Base-by-base conservation (phyloP, 2,797 vertebrate species). In the Phylloscopus collybita region DNA sequence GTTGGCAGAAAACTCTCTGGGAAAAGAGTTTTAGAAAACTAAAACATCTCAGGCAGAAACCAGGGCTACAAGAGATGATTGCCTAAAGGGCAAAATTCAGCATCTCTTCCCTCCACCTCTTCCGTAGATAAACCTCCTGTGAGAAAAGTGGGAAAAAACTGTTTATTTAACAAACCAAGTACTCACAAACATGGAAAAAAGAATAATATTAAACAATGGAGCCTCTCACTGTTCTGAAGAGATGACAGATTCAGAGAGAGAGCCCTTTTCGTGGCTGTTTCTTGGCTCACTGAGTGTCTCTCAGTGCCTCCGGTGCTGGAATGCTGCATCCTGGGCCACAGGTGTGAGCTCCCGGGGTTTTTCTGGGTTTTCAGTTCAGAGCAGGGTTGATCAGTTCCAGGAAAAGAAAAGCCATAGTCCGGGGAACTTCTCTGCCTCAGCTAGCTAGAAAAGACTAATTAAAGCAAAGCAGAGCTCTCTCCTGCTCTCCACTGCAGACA, bases 111-210 rank as follows among this genome's bases (percentile, higher is more conserved):
- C 22, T 12, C 7, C 3, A 30, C 8, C 20, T 30, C 8, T 30
- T 45, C 0, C 0, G 32, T 13, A 45, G 9, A 45, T 36, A 44
- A 78, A 78, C 21, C 21, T 25, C 32, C 32, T 54, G 12, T 0
- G 1, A 20, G 21, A 36, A 54, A 45, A 45, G 40, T 6, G 20
- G 16, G 1, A 9, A 9, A 29, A 44, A 34, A 44, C 7, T 53
- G 7, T 30, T 53, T 25, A 6, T 78, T 78, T 54, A 65, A 16
- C 16, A 25, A 64, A 12, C 9, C 29, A 54, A 78, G 32, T 30
- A 8, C 8, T 65, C 75, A 54, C 13, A 45, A 30, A 54, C 26
- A 30, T 44, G 38, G 18, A 23, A 36, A 42, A 64, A 64, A 4
- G 1, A 44, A 36, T 15, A 23, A 36, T 15, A 65, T 30, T 16